Percentiles rank a stretch among this genome's conserved stretches.
These are phyloP conservation scores for Drosophila burlai DNA, from an alignment of 1,140 invertebrate genomes.

Conservation along the genomic window DNA sequence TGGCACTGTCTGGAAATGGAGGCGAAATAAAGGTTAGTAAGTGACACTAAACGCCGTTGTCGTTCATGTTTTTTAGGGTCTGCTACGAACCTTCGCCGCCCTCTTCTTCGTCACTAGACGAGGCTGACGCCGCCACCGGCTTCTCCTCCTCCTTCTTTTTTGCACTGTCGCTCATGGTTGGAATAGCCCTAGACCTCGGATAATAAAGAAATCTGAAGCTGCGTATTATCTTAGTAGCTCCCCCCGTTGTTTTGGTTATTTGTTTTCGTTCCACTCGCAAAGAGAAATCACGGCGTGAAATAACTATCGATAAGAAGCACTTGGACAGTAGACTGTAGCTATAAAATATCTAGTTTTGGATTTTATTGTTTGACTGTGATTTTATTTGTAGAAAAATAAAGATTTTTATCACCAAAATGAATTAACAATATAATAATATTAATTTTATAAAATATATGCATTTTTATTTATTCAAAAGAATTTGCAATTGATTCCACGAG, in stretches of 20 bases:
- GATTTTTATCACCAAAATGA: too few species aligned
- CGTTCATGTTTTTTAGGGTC: background rate
- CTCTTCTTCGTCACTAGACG: constrained; percentile 26
- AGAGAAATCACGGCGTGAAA: background rate
- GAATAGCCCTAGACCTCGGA: background rate
- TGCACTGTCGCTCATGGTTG: constrained; percentile 15
- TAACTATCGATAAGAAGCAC: constrained; percentile 4
- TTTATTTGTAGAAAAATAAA: too few species aligned
- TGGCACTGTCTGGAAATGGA: constrained; percentile 26
- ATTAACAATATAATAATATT: too few species aligned
- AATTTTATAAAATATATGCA: too few species aligned
- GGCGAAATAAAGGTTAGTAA: background rate
- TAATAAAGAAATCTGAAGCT: background rate
- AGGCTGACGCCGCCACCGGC: background rate
- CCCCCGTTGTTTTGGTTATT: constrained; percentile 25
- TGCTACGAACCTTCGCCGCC: constrained; percentile 15
- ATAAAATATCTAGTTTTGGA: background rate
- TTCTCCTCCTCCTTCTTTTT: background rate
- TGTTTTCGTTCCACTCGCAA: constrained; percentile 6
- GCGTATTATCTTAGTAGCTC: constrained; percentile 3
- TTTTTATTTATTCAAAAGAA: background rate
- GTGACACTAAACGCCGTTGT: constrained; percentile 18
- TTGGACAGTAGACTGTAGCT: background rate
- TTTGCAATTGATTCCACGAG: background rate
- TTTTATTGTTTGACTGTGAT: too few species aligned